Percentiles rank a stretch among this genome's conserved stretches.
Conservation (phyloP, 2,888 invertebrate genomes). For the Drosophila differens region DNA sequence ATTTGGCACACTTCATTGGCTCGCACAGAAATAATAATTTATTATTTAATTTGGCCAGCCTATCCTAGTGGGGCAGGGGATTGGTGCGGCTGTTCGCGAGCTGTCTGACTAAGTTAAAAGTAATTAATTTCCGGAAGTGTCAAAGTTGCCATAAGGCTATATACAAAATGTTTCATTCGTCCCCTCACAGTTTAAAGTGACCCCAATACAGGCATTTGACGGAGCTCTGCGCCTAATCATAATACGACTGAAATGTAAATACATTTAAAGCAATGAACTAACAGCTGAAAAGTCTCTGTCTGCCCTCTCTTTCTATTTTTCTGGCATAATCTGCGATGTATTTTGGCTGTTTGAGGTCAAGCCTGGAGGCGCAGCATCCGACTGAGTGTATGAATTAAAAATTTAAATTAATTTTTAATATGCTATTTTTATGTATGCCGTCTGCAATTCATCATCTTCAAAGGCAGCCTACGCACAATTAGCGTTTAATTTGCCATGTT, state of each 20-base stretch:
- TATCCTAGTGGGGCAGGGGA: not conserved
- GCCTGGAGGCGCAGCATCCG: not conserved
- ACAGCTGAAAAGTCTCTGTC: not conserved
- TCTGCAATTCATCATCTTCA: slow-evolving; percentile 70
- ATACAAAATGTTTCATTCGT: slow-evolving; percentile 35
- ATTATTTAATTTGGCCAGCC: slow-evolving; percentile 72
- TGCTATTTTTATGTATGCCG: slow-evolving; percentile 23
- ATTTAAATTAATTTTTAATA: slow-evolving; percentile 77
- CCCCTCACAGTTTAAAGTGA: slow-evolving; percentile 21
- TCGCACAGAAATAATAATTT: slow-evolving; percentile 75
- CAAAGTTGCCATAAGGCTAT: slow-evolving; percentile 65
- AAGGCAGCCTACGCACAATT: slow-evolving; percentile 62
- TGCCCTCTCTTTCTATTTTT: not conserved
- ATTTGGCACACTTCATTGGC: slow-evolving; percentile 80
- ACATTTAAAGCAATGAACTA: slow-evolving; percentile 16
- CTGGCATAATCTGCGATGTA: not conserved
- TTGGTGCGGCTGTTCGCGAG: slow-evolving; percentile 1
- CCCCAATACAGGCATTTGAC: slow-evolving; percentile 10
- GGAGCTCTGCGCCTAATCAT: slow-evolving; percentile 10
- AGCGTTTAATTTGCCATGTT: slow-evolving; percentile 71
- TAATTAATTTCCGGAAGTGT: slow-evolving; percentile 78
- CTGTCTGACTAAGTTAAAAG: slow-evolving; percentile 66
- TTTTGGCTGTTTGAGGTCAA: not conserved
- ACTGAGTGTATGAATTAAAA: slow-evolving; percentile 63
- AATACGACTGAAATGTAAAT: slow-evolving; percentile 20